Percentiles rank a stretch among this genome's conserved stretches.
Conservation (phyloP, 2,797 vertebrate genomes). For the Sebastes vulpes region DNA sequence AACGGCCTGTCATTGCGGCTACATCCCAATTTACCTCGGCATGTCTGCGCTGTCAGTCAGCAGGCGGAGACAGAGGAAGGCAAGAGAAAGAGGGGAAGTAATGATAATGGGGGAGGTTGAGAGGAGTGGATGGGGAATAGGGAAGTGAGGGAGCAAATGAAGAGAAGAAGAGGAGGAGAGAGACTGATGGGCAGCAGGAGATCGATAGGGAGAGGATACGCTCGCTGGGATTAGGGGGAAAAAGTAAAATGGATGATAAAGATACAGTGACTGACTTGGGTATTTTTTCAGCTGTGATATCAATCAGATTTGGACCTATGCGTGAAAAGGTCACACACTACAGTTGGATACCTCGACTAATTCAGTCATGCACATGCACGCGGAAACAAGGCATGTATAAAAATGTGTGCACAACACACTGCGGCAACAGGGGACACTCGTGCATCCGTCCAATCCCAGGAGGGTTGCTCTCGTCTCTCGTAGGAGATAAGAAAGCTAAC, state of each 20-base stretch:
- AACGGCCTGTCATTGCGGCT: constrained; percentile 69
- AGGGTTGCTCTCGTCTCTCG: constrained; percentile 22
- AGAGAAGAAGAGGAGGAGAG: constrained; percentile 16
- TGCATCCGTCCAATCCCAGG: constrained; percentile 36
- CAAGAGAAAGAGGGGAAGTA: constrained; percentile 24
- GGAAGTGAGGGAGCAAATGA: constrained; percentile 18
- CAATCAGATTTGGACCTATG: constrained; percentile 42
- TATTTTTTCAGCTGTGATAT: constrained; percentile 26
- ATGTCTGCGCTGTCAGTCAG: constrained; percentile 65
- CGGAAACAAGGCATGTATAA: constrained; percentile 6
- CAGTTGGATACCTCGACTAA: constrained; percentile 23
- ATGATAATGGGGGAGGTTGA: constrained; percentile 29
- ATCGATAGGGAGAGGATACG: constrained; percentile 35
- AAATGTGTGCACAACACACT: not conserved
- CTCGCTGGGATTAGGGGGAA: constrained; percentile 10
- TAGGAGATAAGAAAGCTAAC: constrained; percentile 57
- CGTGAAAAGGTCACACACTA: constrained; percentile 50
- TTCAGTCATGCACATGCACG: constrained; percentile 17
- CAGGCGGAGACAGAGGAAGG: constrained; percentile 6
- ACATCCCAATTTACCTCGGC: constrained; percentile 74
- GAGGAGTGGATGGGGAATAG: constrained; percentile 14
- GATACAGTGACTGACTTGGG: constrained; percentile 6
- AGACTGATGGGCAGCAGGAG: constrained; percentile 26
- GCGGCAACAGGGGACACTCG: not conserved
- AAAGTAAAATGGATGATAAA: constrained; percentile 46